phyloP scores from a whole-genome alignment of 2,113 vertebrate species.

The Pyrgilauda ruficollis region DNA sequence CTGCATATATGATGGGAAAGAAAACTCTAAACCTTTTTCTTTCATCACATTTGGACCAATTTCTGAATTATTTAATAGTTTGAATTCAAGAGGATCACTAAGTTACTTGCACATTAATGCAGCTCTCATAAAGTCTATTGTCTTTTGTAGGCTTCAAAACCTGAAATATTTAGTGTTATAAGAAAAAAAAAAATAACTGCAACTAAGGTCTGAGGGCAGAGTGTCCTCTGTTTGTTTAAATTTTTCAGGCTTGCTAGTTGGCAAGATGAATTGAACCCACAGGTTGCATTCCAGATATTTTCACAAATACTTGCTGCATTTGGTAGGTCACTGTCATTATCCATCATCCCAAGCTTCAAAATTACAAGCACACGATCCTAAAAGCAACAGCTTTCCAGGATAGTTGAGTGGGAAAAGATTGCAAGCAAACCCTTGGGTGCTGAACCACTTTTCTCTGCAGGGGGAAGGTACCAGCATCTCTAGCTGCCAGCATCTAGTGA shows the following conservation, averaged over 20 bases:
- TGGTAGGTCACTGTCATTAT: not conserved
- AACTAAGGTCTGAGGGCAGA: not conserved
- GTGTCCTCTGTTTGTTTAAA: not conserved
- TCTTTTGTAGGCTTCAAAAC: not conserved
- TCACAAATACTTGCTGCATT: not conserved
- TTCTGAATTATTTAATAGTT: not conserved
- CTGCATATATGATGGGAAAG: not conserved
- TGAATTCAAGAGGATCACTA: not conserved
- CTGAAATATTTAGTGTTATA: not conserved
- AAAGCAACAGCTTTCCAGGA: not conserved
- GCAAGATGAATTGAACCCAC: not conserved
- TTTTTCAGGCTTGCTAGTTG: not conserved
- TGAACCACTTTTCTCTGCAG: not conserved
- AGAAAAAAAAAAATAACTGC: not conserved
- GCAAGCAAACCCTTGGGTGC: not conserved
- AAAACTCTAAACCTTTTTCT: rapidly evolving
- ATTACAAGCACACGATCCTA: not conserved
- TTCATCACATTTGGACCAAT: not conserved
- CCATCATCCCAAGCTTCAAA: not conserved
- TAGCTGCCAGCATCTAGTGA: not conserved
- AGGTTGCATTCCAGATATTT: not conserved
- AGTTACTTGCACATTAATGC: not conserved
- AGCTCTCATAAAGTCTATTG: not conserved
- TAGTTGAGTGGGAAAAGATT: not conserved
- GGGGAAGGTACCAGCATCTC: not conserved